These are phyloP conservation scores for Triops longicaudatus DNA, from an alignment of 1,140 invertebrate species.

Conservation along the genomic window DNA sequence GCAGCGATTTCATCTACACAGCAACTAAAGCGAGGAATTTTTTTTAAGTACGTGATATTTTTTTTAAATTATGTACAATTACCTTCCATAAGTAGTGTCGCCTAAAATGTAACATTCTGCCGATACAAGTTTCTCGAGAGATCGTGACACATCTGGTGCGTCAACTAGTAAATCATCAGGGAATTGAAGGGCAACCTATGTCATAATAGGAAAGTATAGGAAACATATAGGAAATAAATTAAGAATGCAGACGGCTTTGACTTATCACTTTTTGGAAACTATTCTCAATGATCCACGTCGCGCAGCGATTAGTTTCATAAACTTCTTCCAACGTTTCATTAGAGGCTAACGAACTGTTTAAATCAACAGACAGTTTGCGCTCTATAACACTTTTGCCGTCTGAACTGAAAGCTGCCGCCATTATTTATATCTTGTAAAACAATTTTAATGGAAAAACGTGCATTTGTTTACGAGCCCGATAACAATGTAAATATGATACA, in stretches of 20 bases:
- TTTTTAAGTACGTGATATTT: background rate
- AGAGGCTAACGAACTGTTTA: background rate
- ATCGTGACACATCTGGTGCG: slow-evolving; percentile 56
- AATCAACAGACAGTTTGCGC: background rate
- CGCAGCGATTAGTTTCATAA: slow-evolving; percentile 48
- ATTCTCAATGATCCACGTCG: slow-evolving; percentile 57
- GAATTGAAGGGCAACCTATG: slow-evolving; percentile 80
- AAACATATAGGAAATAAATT: no score
- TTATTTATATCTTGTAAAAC: background rate
- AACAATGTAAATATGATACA: background rate
- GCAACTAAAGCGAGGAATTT: slow-evolving; percentile 52
- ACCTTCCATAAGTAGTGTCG: slow-evolving; percentile 90
- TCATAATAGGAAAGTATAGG: no score
- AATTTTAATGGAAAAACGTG: background rate
- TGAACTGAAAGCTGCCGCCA: background rate
- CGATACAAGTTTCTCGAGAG: slow-evolving; percentile 49
- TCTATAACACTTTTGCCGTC: background rate
- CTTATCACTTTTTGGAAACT: slow-evolving; percentile 52
- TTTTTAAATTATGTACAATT: slow-evolving; percentile 33
- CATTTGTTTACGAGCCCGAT: background rate
- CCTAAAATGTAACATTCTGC: slow-evolving; percentile 70
- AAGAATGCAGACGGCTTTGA: background rate
- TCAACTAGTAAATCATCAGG: slow-evolving; percentile 68
- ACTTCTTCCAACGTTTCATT: slow-evolving; percentile 31
- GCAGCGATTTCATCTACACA: slow-evolving; percentile 88